Evolutionary conservation across 2,113 vertebrate genomes (phyloP), one percentile per base, ranked within the genome.

Genomic region (Megaceryle torquata): DNA sequence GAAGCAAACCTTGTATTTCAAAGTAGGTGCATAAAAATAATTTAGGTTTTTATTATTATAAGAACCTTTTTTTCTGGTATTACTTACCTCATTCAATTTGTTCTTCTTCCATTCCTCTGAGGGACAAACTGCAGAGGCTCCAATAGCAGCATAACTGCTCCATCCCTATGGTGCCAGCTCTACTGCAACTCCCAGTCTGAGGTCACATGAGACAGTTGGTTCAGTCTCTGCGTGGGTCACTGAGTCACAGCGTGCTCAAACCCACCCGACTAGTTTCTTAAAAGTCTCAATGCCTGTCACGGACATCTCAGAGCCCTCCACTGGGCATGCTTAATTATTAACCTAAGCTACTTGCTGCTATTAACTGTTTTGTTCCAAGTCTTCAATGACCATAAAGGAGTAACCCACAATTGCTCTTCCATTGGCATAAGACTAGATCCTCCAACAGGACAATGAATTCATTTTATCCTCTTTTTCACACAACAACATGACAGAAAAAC

Each of bases 291-390:
- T 43, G 1, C 43, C 64, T 2, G 2, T n/a, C 69, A 61, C 77
- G 96, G 71, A 57, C 67, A 84, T 85, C 91, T 91, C 88, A 92
- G 77, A 90, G 54, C 71, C 13, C 6, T 84, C 91, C 88, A 78
- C 8, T 37, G 63, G 50, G 60, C 46, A 78, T 50, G 94, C 56
- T 98, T 98, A 98, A 98, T 98, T 51, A 98, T 98, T 98, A 98
- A 98, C 91, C 39, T 43, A 68, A 97, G 44, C 76, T 76, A 91
- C 82, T 92, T 74, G 60, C 56, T 77, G 54, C 57, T 95, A 33
- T 95, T 96, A 97, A 97, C 96, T 76, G 65, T 91, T 96, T 94
- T 86, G 84, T 88, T 96, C 43, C 46, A 82, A 80, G 75, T 26
- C 12, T 65, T 94, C 51, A 88, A 93, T 46, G 22, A 86, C 33